Base-by-base conservation (phyloP, 64 coral and sea anemone species). In the Montipora foliosa region DNA sequence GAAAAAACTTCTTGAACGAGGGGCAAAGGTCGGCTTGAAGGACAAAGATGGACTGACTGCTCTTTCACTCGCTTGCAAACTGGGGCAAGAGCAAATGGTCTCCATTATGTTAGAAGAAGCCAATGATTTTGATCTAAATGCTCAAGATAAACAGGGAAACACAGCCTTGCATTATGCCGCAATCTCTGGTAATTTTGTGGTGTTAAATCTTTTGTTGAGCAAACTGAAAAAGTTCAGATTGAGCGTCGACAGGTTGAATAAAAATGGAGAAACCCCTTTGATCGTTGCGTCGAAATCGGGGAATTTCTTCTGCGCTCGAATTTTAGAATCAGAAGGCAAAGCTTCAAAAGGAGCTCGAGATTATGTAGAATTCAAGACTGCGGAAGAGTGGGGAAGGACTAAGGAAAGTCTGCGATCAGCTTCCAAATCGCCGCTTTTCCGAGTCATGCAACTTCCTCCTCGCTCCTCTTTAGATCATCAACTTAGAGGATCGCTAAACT, bases 151-250 rank as follows among this genome's bases (percentile, higher is more conserved):
- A 14, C 58, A 80, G 8, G 93, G 93, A 62, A 95, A 95, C 47
- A 95, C 93, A 80, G 93, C 93, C 1, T 49, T 95, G 10, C 93
- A 95, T 19, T 84, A 91, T 46, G 93, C 88, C 5, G 88, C 93
- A 37, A 57, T 72, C 47, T 95, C 93, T 12, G 93, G 93, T n/a
- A 95, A 95, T 20, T 95, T 95, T 64, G 93, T 95, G 11, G 93
- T 95, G 10, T 86, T 95, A 70, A 95, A 95, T 66, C 72, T 95
- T 55, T 48, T 95, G 44, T 74, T 95, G 8, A 95, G 64, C 59
- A 90, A 89, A 25, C 80, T 91, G n/a, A 95, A 95, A 71, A 64
- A 81, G 53, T 95, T 79, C 22, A 95, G 90, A 95, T 73, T 95
- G 29, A 95, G 88, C 67, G 89, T 91, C 10, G 93, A 95, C 78